A percentile compares a stretch with the other conserved stretches of the same genome.
Evolutionary conservation across 2,113 vertebrate species (phyloP).

Genomic region (Philantomba maxwellii): DNA sequence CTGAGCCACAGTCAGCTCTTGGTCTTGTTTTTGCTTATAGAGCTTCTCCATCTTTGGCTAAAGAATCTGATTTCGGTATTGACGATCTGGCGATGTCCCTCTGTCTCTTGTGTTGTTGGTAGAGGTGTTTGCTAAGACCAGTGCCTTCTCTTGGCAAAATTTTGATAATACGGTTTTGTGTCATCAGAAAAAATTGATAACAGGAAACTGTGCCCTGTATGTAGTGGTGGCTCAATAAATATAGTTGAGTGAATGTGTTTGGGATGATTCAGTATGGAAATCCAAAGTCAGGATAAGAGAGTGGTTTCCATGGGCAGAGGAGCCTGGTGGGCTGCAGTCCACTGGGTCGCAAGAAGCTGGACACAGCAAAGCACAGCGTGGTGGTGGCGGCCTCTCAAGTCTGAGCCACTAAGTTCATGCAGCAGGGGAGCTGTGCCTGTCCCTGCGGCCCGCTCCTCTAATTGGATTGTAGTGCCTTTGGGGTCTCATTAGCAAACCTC

Average conservation of each 20-base stretch:
- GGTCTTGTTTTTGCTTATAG: not conserved
- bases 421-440: not conserved
- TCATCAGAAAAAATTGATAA: not conserved
- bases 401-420: not conserved
- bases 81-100: not conserved
- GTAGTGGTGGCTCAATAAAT: not conserved
- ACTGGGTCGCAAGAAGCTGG: accelerated
- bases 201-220: not conserved
- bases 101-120: not conserved
- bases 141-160: not conserved
- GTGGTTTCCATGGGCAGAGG: not conserved
- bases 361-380: not conserved
- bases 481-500: not conserved
- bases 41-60: not conserved
- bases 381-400: not conserved
- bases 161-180: not conserved
- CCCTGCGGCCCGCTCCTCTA: not conserved
- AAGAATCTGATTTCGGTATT: not conserved
- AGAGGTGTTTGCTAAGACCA: not conserved
- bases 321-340: not conserved
- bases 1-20: not conserved
- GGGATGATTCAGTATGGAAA: not conserved
- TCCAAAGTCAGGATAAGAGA: not conserved
- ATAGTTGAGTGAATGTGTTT: not conserved
- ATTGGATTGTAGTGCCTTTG: not conserved